Percentiles rank a stretch among this genome's conserved stretches.
Conservation (phyloP, 2,113 vertebrate genomes). For the Galeopterus variegatus region DNA sequence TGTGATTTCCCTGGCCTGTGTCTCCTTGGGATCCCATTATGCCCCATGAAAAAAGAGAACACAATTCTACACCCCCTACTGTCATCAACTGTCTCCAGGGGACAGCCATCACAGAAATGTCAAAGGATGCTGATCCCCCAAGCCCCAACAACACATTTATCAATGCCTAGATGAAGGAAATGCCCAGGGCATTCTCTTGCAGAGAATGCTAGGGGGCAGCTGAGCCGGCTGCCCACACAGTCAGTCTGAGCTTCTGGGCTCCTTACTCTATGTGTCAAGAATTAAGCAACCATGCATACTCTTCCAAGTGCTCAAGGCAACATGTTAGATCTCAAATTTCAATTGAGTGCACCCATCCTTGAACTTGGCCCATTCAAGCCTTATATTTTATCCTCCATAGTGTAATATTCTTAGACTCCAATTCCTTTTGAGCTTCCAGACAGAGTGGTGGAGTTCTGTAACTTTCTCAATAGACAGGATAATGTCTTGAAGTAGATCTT, state of each 20-base stretch:
- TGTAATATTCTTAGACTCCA: background rate
- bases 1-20: background rate
- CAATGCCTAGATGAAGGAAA: background rate
- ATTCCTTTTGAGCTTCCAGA: background rate
- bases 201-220: background rate
- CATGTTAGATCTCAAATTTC: background rate
- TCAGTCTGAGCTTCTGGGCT: background rate
- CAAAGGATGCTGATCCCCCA: background rate
- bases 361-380: background rate
- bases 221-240: too few species aligned
- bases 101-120: background rate
- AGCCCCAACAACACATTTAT: background rate
- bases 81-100: background rate
- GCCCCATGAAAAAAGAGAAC: background rate
- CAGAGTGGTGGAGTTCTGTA: background rate
- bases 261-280: background rate
- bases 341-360: background rate
- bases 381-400: background rate
- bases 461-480: background rate
- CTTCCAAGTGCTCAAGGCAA: background rate
- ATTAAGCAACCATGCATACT: background rate
- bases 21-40: background rate
- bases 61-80: background rate
- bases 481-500: background rate
- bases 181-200: background rate